phyloP scores from a whole-genome alignment of 2,888 invertebrate species.

The Aethes cnicana region DNA sequence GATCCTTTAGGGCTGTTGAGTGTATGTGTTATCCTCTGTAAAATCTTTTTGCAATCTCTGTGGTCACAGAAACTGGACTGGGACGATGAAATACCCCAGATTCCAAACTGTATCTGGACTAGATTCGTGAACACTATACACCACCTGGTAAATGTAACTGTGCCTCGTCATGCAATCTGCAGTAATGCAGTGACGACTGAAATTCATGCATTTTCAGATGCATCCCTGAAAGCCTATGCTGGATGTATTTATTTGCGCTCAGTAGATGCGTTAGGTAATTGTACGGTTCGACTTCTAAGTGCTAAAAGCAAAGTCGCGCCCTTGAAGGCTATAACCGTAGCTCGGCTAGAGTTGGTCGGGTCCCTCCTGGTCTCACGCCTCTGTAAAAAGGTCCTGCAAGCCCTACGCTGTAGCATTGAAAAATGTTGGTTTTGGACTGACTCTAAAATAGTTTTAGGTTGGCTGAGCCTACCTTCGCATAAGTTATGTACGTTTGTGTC shows the following conservation, averaged over 20 bases:
- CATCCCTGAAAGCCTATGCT: constrained; percentile 1
- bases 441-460: too few species aligned
- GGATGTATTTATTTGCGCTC: neutral
- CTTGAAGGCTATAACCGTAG: constrained; percentile 10
- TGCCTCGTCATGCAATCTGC: neutral
- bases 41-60: constrained; percentile 5
- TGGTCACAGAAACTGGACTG: constrained; percentile 6
- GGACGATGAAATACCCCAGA: constrained; percentile 10
- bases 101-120: constrained; percentile 1
- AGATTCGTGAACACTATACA: neutral
- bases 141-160: neutral
- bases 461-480: too few species aligned
- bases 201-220: constrained; percentile 7
- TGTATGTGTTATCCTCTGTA: constrained; percentile 9
- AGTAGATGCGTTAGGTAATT: constrained; percentile 2
- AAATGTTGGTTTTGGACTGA: too few species aligned
- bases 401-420: constrained; percentile 2
- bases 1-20: too few species aligned
- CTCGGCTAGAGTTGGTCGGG: constrained; percentile 13
- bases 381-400: constrained; percentile 14
- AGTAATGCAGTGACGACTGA: neutral
- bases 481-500: too few species aligned
- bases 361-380: constrained; percentile 11
- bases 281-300: constrained; percentile 18
- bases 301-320: constrained; percentile 27